Evolutionary conservation across 2,113 vertebrate genomes (phyloP).

Genomic region (Amblyornis subalaris): DNA sequence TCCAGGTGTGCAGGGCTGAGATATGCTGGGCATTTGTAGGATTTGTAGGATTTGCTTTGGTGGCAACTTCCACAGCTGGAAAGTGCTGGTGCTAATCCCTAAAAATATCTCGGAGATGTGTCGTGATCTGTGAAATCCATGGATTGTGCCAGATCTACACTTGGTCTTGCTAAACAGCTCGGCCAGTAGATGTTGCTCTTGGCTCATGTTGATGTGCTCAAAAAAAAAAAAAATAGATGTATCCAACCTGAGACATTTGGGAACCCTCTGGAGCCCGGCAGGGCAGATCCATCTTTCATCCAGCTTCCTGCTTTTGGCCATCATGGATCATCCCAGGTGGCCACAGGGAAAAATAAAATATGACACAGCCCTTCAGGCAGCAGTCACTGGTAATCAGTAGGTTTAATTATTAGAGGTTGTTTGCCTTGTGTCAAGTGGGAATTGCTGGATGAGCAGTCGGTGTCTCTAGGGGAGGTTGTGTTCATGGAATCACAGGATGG

Average conservation of each 20-base stretch:
- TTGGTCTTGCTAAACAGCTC: not conserved
- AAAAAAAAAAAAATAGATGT: not conserved
- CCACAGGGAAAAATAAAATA: not conserved
- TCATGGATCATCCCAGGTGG: not conserved
- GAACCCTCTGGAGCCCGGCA: not conserved
- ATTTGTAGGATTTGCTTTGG: not conserved
- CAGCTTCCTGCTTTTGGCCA: not conserved
- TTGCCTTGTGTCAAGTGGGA: not conserved
- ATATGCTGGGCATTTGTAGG: no score
- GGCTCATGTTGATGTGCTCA: not conserved
- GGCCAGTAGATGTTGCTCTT: conserved; percentile 59
- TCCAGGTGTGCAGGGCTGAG: not conserved
- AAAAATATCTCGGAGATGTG: not conserved
- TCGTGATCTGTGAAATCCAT: not conserved
- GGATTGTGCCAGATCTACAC: not conserved
- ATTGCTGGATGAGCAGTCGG: not conserved
- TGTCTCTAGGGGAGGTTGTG: not conserved
- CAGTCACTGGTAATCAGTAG: not conserved
- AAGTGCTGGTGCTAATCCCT: not conserved
- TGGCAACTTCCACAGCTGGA: not conserved
- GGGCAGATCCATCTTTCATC: not conserved
- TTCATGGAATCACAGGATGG: not conserved
- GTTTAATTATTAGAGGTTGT: not conserved
- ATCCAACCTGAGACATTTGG: not conserved
- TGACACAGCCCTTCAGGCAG: not conserved